Evolutionary conservation across 2,888 invertebrate genomes (phyloP), one percentile per base, ranked within the genome.

Genomic region (Drosophila yooni): DNA sequence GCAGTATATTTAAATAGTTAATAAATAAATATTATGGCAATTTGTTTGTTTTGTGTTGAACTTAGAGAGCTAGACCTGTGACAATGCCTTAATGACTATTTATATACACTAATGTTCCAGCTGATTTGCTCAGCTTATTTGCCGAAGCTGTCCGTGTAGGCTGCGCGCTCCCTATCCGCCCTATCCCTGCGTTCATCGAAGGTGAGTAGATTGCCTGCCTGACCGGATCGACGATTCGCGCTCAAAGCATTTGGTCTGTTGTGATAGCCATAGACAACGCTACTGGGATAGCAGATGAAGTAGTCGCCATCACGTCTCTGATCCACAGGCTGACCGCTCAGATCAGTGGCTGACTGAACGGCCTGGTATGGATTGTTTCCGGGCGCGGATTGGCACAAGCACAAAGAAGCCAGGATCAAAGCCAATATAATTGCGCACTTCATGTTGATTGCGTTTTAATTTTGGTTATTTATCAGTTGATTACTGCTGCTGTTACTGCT

Each of bases 251-350:
- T 69, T 7, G 61, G 53, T 40, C 31, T 60, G n/a, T 33, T 59
- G 21, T 82, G 25, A 8, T 78, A 75, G 27, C 63, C 72, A n/a
- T 88, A 89, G 33, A 85, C 85, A 1, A 60, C 88, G 31, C 78
- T 82, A 72, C 88, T 85, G 29, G 85, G 88, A 70, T 85, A 85
- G 11, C 85, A 85, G 46, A 85, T 89, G 56, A 65, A 85, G 58
- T 78, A 71, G 50, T 85, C 85, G 13, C 62, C 59, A 3, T 59
- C 60, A 1, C 90, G 85, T 31, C 73, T 86, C 48, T 59, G 51
- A 0, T 83, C 61, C 58, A 85, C 83, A 2, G 71, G 67, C 29
- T 88, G 74, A 0, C 85, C 85, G 15, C 68, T 89, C 10, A 85
- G 60, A 31, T 85, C 85, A 4, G 58, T 57, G 31, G 56, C 15